Evolutionary conservation across 2,113 vertebrate genomes (phyloP).

Genomic region (Cochlearius cochlearius): DNA sequence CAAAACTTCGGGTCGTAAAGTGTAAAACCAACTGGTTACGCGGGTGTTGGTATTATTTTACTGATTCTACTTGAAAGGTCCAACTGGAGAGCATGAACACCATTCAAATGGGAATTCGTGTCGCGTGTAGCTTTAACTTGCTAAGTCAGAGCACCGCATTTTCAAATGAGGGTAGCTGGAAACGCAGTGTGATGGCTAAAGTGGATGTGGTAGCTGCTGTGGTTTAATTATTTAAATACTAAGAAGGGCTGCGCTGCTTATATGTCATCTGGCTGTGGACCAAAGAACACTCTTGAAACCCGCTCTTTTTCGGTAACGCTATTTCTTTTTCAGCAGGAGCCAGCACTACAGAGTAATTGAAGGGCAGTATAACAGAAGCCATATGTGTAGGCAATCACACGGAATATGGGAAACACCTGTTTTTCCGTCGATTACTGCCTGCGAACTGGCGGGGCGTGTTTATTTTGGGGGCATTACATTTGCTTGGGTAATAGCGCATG

Average conservation of each 20-base stretch:
- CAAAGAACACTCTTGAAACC: constrained; percentile 1
- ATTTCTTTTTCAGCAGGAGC: not conserved
- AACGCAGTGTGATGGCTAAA: constrained; percentile 16
- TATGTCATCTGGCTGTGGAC: constrained; percentile 21
- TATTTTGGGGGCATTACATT: constrained; percentile 75
- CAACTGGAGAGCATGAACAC: not conserved
- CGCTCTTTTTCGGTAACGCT: not conserved
- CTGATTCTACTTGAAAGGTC: not conserved
- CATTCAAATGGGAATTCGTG: not conserved
- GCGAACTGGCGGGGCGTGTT: constrained; percentile 57
- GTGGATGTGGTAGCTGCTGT: not conserved
- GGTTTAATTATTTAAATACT: constrained; percentile 36
- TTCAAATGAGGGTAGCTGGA: not conserved
- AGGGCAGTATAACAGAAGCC: constrained; percentile 37
- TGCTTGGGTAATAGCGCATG: constrained; percentile 74
- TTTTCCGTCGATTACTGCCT: constrained; percentile 71
- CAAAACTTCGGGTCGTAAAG: not conserved
- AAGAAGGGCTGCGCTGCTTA: constrained; percentile 8
- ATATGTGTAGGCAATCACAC: constrained; percentile 68
- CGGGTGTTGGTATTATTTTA: not conserved
- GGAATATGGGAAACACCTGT: constrained; percentile 74
- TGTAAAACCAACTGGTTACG: not conserved
- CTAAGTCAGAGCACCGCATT: not conserved
- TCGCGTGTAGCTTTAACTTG: not conserved
- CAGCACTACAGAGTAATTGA: not conserved